Conservation (phyloP, 2,797 vertebrate species). For the Rhyacichthys aspro region DNA sequence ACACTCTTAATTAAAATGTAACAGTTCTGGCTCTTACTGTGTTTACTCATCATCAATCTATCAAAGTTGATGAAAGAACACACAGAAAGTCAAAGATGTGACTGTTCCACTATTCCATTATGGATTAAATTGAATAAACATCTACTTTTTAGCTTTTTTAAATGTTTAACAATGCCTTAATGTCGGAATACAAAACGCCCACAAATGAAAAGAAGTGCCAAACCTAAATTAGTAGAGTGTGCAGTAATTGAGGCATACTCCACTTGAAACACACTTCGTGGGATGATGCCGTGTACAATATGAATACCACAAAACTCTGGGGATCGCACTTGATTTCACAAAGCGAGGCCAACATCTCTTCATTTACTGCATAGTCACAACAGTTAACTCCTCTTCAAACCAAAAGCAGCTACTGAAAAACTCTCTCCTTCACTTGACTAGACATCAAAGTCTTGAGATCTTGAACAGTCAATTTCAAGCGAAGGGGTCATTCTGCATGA, state of each 20-base stretch:
- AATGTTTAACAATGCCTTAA: neutral
- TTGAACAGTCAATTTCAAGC: neutral
- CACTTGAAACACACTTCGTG: slow-evolving; percentile 1
- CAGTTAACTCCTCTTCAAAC: slow-evolving; percentile 1
- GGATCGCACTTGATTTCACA: slow-evolving; percentile 11
- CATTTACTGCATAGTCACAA: neutral
- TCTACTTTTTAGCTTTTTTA: neutral
- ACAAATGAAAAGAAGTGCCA: neutral
- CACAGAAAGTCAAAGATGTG: neutral
- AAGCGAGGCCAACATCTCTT: slow-evolving; percentile 11
- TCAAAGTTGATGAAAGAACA: neutral
- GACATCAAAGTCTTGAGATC: neutral
- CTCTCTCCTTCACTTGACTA: neutral
- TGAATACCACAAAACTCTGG: slow-evolving; percentile 6
- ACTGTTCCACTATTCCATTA: no score
- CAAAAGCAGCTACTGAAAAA: neutral
- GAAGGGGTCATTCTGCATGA: slow-evolving; percentile 5
- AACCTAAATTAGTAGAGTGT: neutral
- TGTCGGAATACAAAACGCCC: neutral
- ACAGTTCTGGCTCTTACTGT: slow-evolving; percentile 6
- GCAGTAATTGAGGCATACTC: neutral
- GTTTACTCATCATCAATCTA: slow-evolving; percentile 10
- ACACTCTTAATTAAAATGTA: slow-evolving; percentile 8
- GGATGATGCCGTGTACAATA: neutral
- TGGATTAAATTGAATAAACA: neutral